Evolutionary conservation across 2,888 invertebrate genomes (phyloP), one percentile per base, ranked within the genome.

Genomic region (Drosophila limbata): DNA sequence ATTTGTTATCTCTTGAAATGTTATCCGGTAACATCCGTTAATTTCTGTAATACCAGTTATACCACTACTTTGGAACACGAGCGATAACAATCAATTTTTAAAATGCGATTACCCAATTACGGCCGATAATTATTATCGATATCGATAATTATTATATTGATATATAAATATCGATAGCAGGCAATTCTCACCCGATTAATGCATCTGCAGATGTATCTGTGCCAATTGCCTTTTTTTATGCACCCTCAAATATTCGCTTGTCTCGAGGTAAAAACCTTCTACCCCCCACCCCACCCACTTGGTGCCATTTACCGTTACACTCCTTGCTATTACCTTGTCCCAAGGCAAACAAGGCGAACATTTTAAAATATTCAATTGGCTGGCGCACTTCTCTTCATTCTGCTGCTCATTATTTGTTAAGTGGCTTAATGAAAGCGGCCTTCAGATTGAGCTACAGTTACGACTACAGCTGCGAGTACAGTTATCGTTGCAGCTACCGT

Each of bases 331-430:
- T n/a, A 17, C 31, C 35, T 37, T 42, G 15, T 6, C 4, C 13
- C 17, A 19, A 13, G 39, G 31, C 40, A 63, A 56, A 42, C 59
- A 69, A 15, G 51, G 5, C 44, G 52, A 9, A 51, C 45, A 60
- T 60, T 73, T 81, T 87, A 63, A 89, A 85, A 84, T 84, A 87
- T 86, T 84, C 77, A 88, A 81, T 81, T 77, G 72, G 63, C 62
- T 53, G 47, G 42, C 66, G 67, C 25, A 28, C 13, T 59, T 56
- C 70, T 67, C 69, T 40, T 59, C 42, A 40, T 40, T 40, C n/a
- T 47, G 75, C 80, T 85, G 78, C 85, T 89, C 84, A 84, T 88
- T 88, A 86, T 90, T 88, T 88, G 88, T 90, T 86, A 84, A 88
- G 90, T 89, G 80, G 80, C 87, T 89, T 82, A 89, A 88, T 88